A percentile compares a stretch with the other conserved stretches of the same genome.
Conservation (phyloP, 1,140 invertebrate species). For the Drusus annulatus region DNA sequence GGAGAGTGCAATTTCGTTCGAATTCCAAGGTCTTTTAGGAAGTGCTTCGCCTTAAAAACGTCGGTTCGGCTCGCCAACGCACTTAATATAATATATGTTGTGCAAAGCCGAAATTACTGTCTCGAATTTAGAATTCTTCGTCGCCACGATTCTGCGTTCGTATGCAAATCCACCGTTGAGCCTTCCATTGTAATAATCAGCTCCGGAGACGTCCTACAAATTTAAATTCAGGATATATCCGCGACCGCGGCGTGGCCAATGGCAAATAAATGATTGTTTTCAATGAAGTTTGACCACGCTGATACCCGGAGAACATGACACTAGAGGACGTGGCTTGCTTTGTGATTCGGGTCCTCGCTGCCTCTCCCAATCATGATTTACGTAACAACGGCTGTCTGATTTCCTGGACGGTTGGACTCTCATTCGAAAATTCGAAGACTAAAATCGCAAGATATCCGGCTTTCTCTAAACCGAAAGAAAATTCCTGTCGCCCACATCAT, state of each 20-base stretch:
- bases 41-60: too few relatives aligned
- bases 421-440: neutral
- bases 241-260: neutral
- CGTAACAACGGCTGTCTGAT: neutral
- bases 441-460: neutral
- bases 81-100: too few relatives aligned
- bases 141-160: slow-evolving; percentile 1
- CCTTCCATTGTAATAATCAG: slow-evolving; percentile 14
- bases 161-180: slow-evolving; percentile 24
- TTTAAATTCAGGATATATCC: slow-evolving; percentile 25
- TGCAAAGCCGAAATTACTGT: neutral
- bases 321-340: too few relatives aligned
- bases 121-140: slow-evolving; percentile 14
- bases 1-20: too few relatives aligned
- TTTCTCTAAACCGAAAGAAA: neutral
- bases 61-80: too few relatives aligned
- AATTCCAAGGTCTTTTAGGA: too few relatives aligned
- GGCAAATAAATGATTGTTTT: neutral
- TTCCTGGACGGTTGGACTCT: neutral
- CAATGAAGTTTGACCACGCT: neutral
- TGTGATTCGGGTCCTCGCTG: slow-evolving; percentile 6
- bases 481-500: neutral
- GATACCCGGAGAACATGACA: neutral
- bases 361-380: neutral
- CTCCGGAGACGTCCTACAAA: neutral